Evolutionary conservation across 2,797 vertebrate genomes (phyloP).

Genomic region (Martes flavigula): DNA sequence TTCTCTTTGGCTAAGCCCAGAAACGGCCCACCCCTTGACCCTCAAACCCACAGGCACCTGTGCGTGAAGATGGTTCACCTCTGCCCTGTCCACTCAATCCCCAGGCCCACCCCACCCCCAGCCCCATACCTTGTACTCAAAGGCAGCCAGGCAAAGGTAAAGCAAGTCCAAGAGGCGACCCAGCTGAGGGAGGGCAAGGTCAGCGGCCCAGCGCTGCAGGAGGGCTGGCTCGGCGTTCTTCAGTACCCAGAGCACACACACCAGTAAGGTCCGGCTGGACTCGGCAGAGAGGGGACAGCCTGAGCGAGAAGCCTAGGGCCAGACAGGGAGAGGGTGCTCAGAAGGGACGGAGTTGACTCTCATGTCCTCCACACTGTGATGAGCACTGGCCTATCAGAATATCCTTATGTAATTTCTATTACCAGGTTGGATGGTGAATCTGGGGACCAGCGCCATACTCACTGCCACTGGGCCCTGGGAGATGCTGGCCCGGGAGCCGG

Average conservation of each 20-base stretch:
- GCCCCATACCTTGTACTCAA: constrained; percentile 88
- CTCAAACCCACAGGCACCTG: not conserved
- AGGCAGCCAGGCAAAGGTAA: constrained; percentile 92
- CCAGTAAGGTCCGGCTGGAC: constrained; percentile 91
- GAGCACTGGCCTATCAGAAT: not conserved
- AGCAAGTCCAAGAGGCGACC: constrained; percentile 92
- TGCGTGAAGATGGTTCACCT: not conserved
- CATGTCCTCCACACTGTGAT: not conserved
- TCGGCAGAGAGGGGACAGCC: constrained; percentile 90
- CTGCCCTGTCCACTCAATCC: not conserved
- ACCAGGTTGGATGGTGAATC: not conserved
- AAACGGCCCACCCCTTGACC: not conserved
- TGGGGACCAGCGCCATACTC: constrained; percentile 78
- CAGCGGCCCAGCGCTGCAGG: constrained; percentile 92
- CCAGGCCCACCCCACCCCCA: fast-evolving
- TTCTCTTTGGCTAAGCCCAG: not conserved
- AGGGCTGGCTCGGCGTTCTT: constrained; percentile 91
- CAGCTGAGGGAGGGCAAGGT: constrained; percentile 91
- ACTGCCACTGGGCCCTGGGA: constrained; percentile 89
- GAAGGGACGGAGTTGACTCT: not conserved
- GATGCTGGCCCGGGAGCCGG: constrained; percentile 85
- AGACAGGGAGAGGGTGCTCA: not conserved
- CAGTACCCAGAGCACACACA: constrained; percentile 94
- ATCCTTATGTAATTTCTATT: no score
- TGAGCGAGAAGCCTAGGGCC: constrained; percentile 87